These are phyloP conservation scores for Idris sp. DNA, from an alignment of 1,140 invertebrate species.

Conservation along the genomic window DNA sequence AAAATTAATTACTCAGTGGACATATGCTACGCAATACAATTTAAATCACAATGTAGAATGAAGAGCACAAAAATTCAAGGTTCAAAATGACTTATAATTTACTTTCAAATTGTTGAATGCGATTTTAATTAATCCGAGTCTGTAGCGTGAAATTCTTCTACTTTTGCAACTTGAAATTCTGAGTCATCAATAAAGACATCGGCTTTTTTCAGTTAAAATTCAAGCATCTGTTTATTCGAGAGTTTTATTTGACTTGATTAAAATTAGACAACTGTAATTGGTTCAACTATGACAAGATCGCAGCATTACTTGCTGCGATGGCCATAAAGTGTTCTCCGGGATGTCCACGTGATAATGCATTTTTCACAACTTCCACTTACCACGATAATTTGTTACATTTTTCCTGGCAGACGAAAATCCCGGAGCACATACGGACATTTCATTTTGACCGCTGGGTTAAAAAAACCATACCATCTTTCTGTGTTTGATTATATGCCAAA, in stretches of 20 bases:
- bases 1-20: conserved; percentile 36
- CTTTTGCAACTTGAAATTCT: conserved; percentile 1
- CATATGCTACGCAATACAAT: conserved; percentile 19
- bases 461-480: conserved; percentile 32
- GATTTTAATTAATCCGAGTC: conserved; percentile 41
- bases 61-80: conserved; percentile 44
- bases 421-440: conserved; percentile 23
- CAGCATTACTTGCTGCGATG: conserved; percentile 39
- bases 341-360: conserved; percentile 58
- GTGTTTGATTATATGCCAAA: conserved; percentile 49
- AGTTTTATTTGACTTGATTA: too few relatives aligned
- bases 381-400: conserved; percentile 53
- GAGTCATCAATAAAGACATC: too few relatives aligned
- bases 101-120: conserved; percentile 34
- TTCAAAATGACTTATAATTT: conserved; percentile 47
- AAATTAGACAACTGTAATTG: conserved; percentile 24
- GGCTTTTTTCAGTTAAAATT: too few relatives aligned
- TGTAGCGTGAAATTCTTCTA: conserved; percentile 15
- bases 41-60: conserved; percentile 23
- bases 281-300: conserved; percentile 19
- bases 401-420: conserved; percentile 37
- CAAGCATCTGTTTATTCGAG: too few relatives aligned
- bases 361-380: conserved; percentile 48
- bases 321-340: conserved; percentile 34
- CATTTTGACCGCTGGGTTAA: conserved; percentile 38